phyloP scores from a whole-genome alignment of 2,797 vertebrate genomes.

The Enteromius trimaculatus region DNA sequence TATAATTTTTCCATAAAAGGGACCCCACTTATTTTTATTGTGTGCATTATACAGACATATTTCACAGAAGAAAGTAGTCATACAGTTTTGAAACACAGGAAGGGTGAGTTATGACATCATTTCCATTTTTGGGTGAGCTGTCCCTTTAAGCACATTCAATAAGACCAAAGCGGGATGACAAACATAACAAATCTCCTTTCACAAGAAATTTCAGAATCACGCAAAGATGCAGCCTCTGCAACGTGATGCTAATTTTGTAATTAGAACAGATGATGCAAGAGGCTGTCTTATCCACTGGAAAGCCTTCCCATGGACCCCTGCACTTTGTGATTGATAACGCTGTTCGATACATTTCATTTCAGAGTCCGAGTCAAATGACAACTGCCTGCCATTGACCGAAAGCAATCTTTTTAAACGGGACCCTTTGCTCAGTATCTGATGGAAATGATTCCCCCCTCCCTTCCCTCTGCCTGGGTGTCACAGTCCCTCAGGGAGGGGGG shows the following conservation, averaged over 20 bases:
- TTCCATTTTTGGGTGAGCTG: background rate
- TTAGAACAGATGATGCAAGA: constrained; percentile 80
- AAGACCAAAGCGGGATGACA: constrained; percentile 28
- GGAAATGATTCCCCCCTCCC: constrained; percentile 88
- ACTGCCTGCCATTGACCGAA: constrained; percentile 89
- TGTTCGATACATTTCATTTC: constrained; percentile 89
- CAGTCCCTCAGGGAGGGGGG: constrained; percentile 74
- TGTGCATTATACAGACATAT: background rate
- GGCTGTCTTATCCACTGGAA: constrained; percentile 71
- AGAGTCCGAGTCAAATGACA: constrained; percentile 88
- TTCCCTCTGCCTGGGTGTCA: constrained; percentile 87
- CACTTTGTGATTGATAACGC: constrained; percentile 82
- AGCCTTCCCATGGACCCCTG: constrained; percentile 64
- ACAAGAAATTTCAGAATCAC: constrained; percentile 66
- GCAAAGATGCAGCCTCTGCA: constrained; percentile 59
- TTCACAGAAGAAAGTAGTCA: background rate
- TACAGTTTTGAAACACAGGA: background rate
- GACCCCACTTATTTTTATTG: background rate
- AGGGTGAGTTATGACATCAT: background rate
- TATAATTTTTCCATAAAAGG: background rate
- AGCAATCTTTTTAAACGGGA: constrained; percentile 97
- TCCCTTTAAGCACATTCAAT: background rate
- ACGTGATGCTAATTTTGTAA: constrained; percentile 79
- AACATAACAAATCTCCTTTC: constrained; percentile 67
- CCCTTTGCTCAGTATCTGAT: constrained; percentile 91